Base-by-base conservation (phyloP, 2,888 invertebrate species). In the Hecatera dysodea region DNA sequence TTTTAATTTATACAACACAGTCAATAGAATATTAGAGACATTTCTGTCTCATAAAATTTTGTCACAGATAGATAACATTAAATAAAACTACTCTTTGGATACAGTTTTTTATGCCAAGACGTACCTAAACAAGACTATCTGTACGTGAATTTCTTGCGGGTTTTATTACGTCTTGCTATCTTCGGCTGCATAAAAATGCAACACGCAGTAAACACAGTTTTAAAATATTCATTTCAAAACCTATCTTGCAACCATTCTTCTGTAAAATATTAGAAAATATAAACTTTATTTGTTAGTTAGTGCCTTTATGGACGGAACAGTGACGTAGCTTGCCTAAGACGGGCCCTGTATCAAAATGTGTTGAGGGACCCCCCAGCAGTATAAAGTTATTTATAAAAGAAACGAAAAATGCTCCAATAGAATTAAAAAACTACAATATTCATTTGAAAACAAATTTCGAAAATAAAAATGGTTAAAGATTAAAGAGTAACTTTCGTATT, bases 71-170 rank as follows among this genome's bases (percentile, higher is more conserved):
- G 6, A n/a, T n/a, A n/a, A n/a, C n/a, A n/a, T n/a, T n/a, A n/a
- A 1, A 36, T 55, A 15, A 22, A 7, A n/a, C 15, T 15, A 7
- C 8, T 5, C 7, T 56, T 2, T 36, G 36, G n/a, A 39, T 56
- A 55, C 27, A 55, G n/a, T 24, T 19, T 36, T 70, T 52, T 29
- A 33, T 50, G 19, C 19, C 7, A 12, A 33, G 33, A 50, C 33
- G 33, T n/a, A n/a, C n/a, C n/a, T 75, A 75, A 57, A 75, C 56
- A 39, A 17, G 3, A 3, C 27, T 44, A 33, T 50, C 39, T 57
- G 56, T 24, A 44, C 2, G 22, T 39, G 27, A 44, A 48, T 4
- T 42, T 29, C 48, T 24, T 33, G 4, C 11, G 29, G 17, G 33
- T 19, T 50, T 75, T 75, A 72, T 44, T 19, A 44, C 46, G 19